A percentile compares a stretch with the other conserved stretches of the same genome.
Conservation (phyloP, 2,797 vertebrate genomes). For the Etheostoma perlongum region DNA sequence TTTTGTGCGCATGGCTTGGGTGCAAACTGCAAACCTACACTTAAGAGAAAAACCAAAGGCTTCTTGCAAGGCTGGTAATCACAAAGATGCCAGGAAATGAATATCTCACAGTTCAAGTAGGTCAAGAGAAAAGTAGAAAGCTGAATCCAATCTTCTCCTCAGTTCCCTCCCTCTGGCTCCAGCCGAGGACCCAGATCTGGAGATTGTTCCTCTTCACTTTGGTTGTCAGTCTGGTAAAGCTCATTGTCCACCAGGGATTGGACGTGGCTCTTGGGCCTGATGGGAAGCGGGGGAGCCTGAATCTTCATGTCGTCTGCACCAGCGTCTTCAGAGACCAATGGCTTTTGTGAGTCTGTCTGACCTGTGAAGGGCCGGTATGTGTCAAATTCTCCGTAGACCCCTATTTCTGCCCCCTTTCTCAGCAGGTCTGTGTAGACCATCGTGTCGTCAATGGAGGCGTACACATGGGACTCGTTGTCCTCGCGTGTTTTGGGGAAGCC, state of each 20-base stretch:
- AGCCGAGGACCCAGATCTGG: conserved; percentile 27
- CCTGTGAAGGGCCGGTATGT: conserved; percentile 84
- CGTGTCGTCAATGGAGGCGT: conserved; percentile 91
- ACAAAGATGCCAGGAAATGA: conserved; percentile 50
- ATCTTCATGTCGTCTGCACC: conserved; percentile 67
- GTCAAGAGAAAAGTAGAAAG: conserved; percentile 42
- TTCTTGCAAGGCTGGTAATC: conserved; percentile 36
- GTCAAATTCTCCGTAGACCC: conserved; percentile 69
- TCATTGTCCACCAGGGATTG: conserved; percentile 74
- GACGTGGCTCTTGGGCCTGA: conserved; percentile 48
- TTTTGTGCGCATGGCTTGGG: conserved; percentile 29
- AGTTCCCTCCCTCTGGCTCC: conserved; percentile 70
- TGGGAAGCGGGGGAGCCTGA: conserved; percentile 82
- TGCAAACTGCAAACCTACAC: conserved; percentile 48
- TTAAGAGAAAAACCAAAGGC: background rate
- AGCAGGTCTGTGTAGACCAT: conserved; percentile 91
- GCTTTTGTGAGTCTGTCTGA: conserved; percentile 61
- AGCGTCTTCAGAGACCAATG: background rate
- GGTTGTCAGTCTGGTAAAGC: conserved; percentile 70
- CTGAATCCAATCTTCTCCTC: conserved; percentile 40
- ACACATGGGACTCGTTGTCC: conserved; percentile 88
- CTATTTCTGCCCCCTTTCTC: conserved; percentile 69
- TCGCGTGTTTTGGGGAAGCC: conserved; percentile 74
- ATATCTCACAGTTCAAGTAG: conserved; percentile 42
- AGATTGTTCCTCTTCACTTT: conserved; percentile 16